Base-by-base conservation (phyloP, 53 echinoderm and acorn worm genomes). In the Actinopyga echinites region DNA sequence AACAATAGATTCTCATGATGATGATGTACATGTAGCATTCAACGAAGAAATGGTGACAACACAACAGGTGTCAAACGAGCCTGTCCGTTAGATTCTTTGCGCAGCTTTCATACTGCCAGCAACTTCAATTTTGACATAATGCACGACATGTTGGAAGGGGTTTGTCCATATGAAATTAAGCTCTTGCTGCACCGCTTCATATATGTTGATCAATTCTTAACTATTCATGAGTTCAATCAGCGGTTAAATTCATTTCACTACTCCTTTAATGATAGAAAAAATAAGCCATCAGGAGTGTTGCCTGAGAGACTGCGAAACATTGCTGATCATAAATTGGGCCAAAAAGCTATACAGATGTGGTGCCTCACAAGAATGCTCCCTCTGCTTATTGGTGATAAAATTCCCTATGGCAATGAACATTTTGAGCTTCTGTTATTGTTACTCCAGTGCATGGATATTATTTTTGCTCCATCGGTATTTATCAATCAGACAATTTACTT, bases 281-380 rank as follows among this genome's bases (percentile, higher is more conserved):
- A 91, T 43, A 88, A 88, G 58, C 91, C 88, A 30, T 44, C 79
- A 62, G 30, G 57, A 59, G 8, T 91, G 29, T 15, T 26, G 44
- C 56, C 44, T 56, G 80, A 63, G 11, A 35, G 79, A 80, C 56
- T 91, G 36, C 40, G 32, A 24, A 91, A 91, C 69, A 1, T 52
- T n/a, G 60, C 3, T 60, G 92, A 91, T 85, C 88, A 82, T 44
- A 91, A 91, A 85, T 54, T 91, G 17, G 88, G 88, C 15, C 84
- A 91, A 84, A 91, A 91, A 32, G 91, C 91, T 59, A 69, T 57
- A 37, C 91, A 91, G 52, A 91, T 91, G 91, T 57, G 58, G 43
- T 91, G 91, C 53, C 56, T 91, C 24, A 49, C 71, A 10, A 75
- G 91, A 20, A 91, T 82, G 85, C 57, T 89, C 30, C 89, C 89